A percentile compares a stretch with the other conserved stretches of the same genome.
phyloP scores from a whole-genome alignment of 92 coral and sea anemone species.

The Epizoanthus illoricatus region DNA sequence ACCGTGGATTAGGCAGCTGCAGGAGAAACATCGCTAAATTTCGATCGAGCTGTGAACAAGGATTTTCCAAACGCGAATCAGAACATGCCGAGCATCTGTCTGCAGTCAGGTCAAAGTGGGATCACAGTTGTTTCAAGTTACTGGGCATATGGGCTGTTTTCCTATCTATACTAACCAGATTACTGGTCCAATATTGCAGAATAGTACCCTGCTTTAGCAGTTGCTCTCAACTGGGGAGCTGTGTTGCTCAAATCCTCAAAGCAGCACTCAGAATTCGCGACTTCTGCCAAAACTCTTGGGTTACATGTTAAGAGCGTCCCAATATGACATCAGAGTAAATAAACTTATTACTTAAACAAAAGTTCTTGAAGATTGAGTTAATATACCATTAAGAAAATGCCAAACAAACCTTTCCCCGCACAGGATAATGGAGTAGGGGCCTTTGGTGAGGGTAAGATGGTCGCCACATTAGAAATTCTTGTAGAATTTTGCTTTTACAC shows the following conservation, averaged over 20 bases:
- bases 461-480: slow-evolving; percentile 82
- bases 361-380: slow-evolving; percentile 40
- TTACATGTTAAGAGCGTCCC: slow-evolving; percentile 68
- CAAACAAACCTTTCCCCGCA: slow-evolving; percentile 78
- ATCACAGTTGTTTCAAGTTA: slow-evolving; percentile 78
- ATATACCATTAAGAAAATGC: slow-evolving; percentile 29
- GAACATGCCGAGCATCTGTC: slow-evolving; percentile 82
- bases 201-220: slow-evolving; percentile 30
- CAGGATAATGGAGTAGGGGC: slow-evolving; percentile 78
- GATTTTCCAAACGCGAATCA: slow-evolving; percentile 37
- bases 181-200: slow-evolving; percentile 41
- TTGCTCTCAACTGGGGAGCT: slow-evolving; percentile 20
- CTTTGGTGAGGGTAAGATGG: slow-evolving; percentile 87
- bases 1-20: background rate
- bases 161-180: slow-evolving; percentile 56
- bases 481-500: slow-evolving; percentile 55
- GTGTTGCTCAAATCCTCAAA: slow-evolving; percentile 37
- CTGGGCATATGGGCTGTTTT: slow-evolving; percentile 77
- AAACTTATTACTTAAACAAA: slow-evolving; percentile 61
- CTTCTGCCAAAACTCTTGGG: slow-evolving; percentile 78
- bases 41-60: slow-evolving; percentile 46
- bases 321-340: slow-evolving; percentile 78
- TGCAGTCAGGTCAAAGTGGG: slow-evolving; percentile 69
- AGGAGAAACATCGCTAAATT: slow-evolving; percentile 33
- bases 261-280: slow-evolving; percentile 53